Percentiles rank a stretch among this genome's conserved stretches.
phyloP scores from a whole-genome alignment of 2,797 vertebrate species.

The Fistularia tabacaria region DNA sequence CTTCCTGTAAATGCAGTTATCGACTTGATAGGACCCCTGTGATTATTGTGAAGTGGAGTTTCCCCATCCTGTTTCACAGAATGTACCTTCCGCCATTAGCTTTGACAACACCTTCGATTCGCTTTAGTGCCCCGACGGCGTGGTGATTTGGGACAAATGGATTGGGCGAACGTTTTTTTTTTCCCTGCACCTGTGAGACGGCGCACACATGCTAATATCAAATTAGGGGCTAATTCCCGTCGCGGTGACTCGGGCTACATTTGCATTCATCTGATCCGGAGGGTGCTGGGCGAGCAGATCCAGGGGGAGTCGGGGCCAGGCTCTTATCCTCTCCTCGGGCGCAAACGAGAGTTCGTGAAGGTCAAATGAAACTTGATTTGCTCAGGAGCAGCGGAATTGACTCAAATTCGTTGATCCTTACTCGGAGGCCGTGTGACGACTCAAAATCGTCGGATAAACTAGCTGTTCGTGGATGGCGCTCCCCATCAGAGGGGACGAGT shows the following conservation, averaged over 20 bases:
- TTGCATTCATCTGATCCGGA: constrained; percentile 28
- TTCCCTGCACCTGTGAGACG: neutral
- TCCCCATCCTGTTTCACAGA: constrained; percentile 37
- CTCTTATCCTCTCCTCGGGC: constrained; percentile 40
- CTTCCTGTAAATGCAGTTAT: constrained; percentile 60
- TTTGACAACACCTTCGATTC: constrained; percentile 25
- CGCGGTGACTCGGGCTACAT: constrained; percentile 10
- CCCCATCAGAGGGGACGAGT: too few species aligned
- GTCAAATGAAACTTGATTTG: constrained; percentile 36
- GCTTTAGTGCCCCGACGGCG: neutral
- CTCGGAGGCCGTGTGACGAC: too few species aligned
- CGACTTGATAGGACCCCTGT: constrained; percentile 59
- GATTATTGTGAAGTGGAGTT: constrained; percentile 59
- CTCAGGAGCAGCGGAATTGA: constrained; percentile 28
- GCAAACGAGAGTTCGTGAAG: constrained; percentile 26
- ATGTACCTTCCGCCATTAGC: constrained; percentile 22
- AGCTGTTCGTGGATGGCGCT: too few species aligned
- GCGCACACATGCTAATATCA: constrained; percentile 12
- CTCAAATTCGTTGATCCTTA: constrained; percentile 4
- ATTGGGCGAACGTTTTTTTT: neutral
- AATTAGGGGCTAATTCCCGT: constrained; percentile 22
- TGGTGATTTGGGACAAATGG: constrained; percentile 32
- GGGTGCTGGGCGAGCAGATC: too few species aligned
- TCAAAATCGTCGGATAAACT: too few species aligned
- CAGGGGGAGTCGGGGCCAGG: too few species aligned